These are phyloP conservation scores for Pentalonia nigronervosa DNA, from an alignment of 1,140 invertebrate genomes.

Conservation along the genomic window DNA sequence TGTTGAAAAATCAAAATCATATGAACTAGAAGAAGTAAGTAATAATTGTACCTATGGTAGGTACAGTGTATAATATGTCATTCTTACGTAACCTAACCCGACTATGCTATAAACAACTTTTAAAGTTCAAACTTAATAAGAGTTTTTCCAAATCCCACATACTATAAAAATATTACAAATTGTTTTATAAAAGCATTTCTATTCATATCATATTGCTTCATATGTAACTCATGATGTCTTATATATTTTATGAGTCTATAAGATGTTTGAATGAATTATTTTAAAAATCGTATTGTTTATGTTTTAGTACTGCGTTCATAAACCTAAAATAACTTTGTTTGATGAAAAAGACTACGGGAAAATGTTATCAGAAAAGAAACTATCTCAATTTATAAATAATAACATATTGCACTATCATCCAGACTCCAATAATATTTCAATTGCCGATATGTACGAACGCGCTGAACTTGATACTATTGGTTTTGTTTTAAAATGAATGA, in stretches of 20 bases:
- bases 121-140: not conserved
- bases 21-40: constrained; percentile 1
- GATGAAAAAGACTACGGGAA: not conserved
- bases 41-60: not conserved
- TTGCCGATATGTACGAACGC: not conserved
- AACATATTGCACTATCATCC: constrained; percentile 31
- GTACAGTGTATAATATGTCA: not conserved
- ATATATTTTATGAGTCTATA: not conserved
- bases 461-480: not conserved
- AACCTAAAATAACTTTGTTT: not conserved
- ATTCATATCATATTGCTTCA: too few species aligned
- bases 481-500: not conserved
- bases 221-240: not conserved
- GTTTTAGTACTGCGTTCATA: not conserved
- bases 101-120: not conserved
- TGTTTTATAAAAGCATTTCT: too few species aligned
- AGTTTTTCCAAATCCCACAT: not conserved
- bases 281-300: not conserved
- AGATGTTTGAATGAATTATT: not conserved
- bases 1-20: not conserved
- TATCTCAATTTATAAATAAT: not conserved
- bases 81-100: not conserved
- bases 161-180: too few species aligned
- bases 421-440: not conserved
- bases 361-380: not conserved